These are phyloP conservation scores for Cryptus viduatorius DNA, from an alignment of 2,888 invertebrate genomes.

Conservation along the genomic window DNA sequence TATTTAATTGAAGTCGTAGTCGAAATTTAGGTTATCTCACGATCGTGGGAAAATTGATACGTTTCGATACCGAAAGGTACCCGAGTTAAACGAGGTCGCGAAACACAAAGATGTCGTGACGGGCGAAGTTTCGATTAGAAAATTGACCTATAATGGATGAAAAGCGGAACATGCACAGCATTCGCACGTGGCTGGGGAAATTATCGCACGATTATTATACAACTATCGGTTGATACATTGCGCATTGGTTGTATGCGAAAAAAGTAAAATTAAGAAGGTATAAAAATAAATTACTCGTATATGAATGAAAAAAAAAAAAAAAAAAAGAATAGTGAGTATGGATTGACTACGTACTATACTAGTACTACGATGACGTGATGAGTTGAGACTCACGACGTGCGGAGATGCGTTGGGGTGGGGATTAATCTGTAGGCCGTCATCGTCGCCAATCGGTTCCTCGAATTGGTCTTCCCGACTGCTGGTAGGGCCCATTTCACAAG, in stretches of 20 bases:
- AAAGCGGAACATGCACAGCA: slow-evolving; percentile 30
- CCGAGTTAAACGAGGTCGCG: not conserved
- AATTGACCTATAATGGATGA: slow-evolving; percentile 34
- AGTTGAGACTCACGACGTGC: slow-evolving; percentile 76
- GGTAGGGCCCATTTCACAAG: slow-evolving; percentile 81
- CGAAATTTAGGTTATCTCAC: too few relatives aligned
- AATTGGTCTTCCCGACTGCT: slow-evolving; percentile 82
- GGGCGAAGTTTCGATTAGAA: not conserved
- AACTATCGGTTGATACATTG: not conserved
- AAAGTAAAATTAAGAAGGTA: not conserved
- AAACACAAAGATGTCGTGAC: slow-evolving; percentile 4
- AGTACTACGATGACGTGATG: not conserved
- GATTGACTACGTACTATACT: slow-evolving; percentile 13
- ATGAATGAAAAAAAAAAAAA: not conserved
- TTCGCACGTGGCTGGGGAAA: slow-evolving; percentile 46
- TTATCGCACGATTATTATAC: slow-evolving; percentile 2
- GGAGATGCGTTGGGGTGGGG: slow-evolving; percentile 72
- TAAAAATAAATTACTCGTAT: not conserved
- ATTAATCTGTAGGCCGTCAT: slow-evolving; percentile 82
- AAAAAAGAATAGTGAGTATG: not conserved
- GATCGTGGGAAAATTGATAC: not conserved
- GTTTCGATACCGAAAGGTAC: not conserved
- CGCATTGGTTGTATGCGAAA: not conserved
- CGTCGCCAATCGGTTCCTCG: slow-evolving; percentile 82
- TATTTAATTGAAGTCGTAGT: not conserved